Evolutionary conservation across 2,113 vertebrate species (phyloP), one percentile per base, ranked within the genome.

Genomic region (Vicugna pacos): DNA sequence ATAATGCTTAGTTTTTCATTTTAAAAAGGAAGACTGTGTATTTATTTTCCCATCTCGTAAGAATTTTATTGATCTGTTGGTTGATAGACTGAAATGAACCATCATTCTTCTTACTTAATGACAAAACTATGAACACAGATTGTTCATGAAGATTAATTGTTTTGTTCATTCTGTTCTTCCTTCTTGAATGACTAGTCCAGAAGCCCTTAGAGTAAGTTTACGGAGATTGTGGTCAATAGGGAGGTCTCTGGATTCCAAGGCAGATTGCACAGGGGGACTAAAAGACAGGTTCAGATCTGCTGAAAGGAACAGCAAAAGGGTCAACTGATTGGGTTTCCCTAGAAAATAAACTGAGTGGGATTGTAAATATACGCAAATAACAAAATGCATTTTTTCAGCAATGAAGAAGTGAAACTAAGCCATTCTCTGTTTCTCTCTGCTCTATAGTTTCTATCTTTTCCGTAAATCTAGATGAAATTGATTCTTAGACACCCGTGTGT

Each of bases 231-330:
- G 19, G 97, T 93, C 94, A 97, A 42, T 46, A 96, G 87, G 94
- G 60, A 97, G 96, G 93, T 81, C 38, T 4, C 10, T 11, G 62
- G 7, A 67, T 82, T 81, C 72, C 80, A 56, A 97, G 82, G 95
- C 92, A 97, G 84, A 97, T 97, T 95, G 70, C 89, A 22, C 95
- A 94, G 28, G 86, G 75, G 94, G 86, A 93, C 96, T 97, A 96
- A 98, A 97, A 97, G 94, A 88, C 97, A 96, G 0, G 73, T 96
- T 91, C 94, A 91, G 92, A 97, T 95, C 77, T 98, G 97, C 89
- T 93, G 95, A 85, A 95, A 93, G 89, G 89, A 96, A 96, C 81
- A 89, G 82, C 95, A 85, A 92, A 14, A 50, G 73, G 89, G 8
- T 38, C 83, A 76, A 48, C 48, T 69, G 94, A 92, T 64, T 65